These are phyloP conservation scores for Tenodera sinensis DNA, from an alignment of 2,888 invertebrate species.

Conservation along the genomic window DNA sequence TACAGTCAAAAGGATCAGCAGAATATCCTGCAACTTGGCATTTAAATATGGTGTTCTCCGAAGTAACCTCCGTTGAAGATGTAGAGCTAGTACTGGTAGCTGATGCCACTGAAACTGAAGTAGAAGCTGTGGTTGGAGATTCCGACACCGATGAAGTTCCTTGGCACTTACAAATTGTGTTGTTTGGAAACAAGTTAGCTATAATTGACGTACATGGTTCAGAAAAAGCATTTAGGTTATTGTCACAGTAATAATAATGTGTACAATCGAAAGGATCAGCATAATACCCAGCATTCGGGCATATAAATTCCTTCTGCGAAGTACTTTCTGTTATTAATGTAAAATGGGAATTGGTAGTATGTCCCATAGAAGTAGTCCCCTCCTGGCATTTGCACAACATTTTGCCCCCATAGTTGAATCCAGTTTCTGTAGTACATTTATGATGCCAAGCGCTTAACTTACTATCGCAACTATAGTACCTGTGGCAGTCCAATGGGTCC, in stretches of 20 bases:
- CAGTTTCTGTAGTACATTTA: not conserved
- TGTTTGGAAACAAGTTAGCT: not conserved
- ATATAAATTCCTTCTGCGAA: not conserved
- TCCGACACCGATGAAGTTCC: not conserved
- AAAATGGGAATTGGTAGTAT: too few relatives aligned
- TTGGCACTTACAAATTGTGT: not conserved
- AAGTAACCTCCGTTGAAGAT: not conserved
- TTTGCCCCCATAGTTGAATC: too few relatives aligned
- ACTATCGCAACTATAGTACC: not conserved
- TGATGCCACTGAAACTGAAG: not conserved
- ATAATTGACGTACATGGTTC: not conserved
- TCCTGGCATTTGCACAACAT: too few relatives aligned
- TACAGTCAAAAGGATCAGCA: not conserved
- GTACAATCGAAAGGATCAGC: not conserved
- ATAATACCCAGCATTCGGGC: not conserved
- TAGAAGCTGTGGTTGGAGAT: not conserved
- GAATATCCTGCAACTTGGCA: not conserved
- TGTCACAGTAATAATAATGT: not conserved
- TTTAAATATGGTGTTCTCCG: not conserved
- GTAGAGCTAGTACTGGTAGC: not conserved
- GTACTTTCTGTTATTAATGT: too few relatives aligned
- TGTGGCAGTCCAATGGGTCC: not conserved
- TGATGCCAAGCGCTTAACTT: not conserved
- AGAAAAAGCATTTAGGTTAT: not conserved
- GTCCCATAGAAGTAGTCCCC: too few relatives aligned